Base-by-base conservation (phyloP, 2,797 vertebrate genomes). In the Streptopelia turtur region DNA sequence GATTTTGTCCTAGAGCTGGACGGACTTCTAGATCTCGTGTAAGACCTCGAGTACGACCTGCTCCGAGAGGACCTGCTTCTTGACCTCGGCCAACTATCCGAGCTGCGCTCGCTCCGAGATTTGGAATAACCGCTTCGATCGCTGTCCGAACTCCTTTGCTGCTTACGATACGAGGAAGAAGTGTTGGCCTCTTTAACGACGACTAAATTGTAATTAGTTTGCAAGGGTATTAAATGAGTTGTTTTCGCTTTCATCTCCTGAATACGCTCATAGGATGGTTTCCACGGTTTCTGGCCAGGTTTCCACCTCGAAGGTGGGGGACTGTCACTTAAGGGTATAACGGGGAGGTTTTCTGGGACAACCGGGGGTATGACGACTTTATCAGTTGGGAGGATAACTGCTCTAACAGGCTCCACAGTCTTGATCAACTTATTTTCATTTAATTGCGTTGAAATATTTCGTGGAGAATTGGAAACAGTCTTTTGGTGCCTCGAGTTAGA, bases 261-360 rank as follows among this genome's bases (percentile, higher is more conserved):
- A 91, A 99, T 98, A 23, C 99, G 98, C 85, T 99, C 98, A 2
- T 99, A 99, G 2, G 99, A 99, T 4, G 99, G 98, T 74, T 99
- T 99, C 99, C 99, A 99, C 0, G 99, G 99, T 93, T 99, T 99
- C 89, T 99, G 99, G 23, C 98, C 99, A 25, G 99, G 99, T 93
- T 99, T 99, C 99, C 99, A 99, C 71, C 99, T 98, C 4, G 99
- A 99, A 31, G 99, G 99, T 0, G 99, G 99, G 11, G 99, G 99
- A 39, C 99, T 99, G 75, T 99, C 99, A 45, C 99, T 99, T 69
- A 99, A 89, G 1, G 99, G 99, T 89, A 99, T 98, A 35, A 99
- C 98, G 16, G 99, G 98, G 70, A 98, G 98, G 88, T 23, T 98
- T 88, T 99, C 99, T 15, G 98, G 96, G 64, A 98, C 96, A 10